Evolutionary conservation across 2,113 vertebrate species (phyloP).

Genomic region (Halcyon malimbica): DNA sequence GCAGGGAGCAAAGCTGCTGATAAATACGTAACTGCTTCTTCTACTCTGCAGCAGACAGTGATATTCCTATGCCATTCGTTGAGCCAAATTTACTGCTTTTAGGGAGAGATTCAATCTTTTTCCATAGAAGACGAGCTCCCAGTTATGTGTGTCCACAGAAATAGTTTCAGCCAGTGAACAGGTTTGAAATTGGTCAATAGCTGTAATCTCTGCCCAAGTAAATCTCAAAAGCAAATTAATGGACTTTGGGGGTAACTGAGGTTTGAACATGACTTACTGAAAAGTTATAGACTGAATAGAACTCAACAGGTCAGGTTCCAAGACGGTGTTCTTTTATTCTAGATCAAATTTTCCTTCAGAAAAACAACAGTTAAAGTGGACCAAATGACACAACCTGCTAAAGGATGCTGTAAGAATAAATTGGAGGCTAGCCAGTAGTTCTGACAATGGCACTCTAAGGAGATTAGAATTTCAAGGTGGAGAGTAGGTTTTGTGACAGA

Average conservation of each 20-base stretch:
- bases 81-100: not conserved
- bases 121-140: not conserved
- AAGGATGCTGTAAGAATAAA: conserved; percentile 18
- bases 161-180: not conserved
- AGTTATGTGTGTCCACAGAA: not conserved
- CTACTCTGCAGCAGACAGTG: not conserved
- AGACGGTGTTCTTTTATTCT: not conserved
- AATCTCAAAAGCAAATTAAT: not conserved
- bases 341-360: not conserved
- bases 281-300: not conserved
- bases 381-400: not conserved
- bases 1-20: not conserved
- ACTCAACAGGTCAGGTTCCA: not conserved
- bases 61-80: not conserved
- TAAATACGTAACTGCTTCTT: not conserved
- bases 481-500: conserved; percentile 30
- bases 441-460: not conserved
- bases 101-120: not conserved
- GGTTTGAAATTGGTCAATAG: not conserved
- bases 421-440: not conserved
- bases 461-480: conserved; percentile 44
- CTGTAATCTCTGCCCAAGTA: not conserved
- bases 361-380: conserved; percentile 21
- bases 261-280: not conserved
- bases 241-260: not conserved